Base-by-base conservation (phyloP, 2,888 invertebrate species). In the Coelopa pilipes region DNA sequence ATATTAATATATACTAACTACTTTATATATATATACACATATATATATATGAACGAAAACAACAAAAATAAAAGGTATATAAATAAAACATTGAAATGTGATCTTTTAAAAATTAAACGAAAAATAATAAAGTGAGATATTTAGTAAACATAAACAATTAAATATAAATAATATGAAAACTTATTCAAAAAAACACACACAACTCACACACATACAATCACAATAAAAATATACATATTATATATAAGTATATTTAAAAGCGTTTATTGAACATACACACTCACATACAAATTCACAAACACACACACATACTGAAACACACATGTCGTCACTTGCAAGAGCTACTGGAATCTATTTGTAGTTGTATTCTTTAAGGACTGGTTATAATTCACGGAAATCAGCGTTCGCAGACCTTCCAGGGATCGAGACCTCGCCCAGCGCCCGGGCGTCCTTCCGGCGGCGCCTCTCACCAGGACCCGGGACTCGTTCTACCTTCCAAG, bases 371-470 rank as follows among this genome's bases (percentile, higher is more conserved):
- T 85, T 86, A 85, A 87, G 87, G 87, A 82, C 86, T 86, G 86
- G 84, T 85, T 87, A 86, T 87, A 87, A 86, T 86, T 79, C 80
- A 86, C 87, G 87, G 87, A 86, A 86, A 86, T 78, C 55, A 19
- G 50, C 34, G 34, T 34, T 34, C 34, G 34, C 34, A 34, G 34
- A 7, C 34, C 34, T 34, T 34, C 34, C 34, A 34, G 34, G 34
- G 34, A 34, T n/a, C n/a, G n/a, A n/a, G n/a, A n/a, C n/a, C n/a
- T n/a, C n/a, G n/a, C n/a, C n/a, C n/a, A n/a, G n/a, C n/a, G n/a
- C n/a, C n/a, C n/a, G n/a, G n/a, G n/a, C n/a, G n/a, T n/a, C n/a
- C n/a, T n/a, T n/a, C n/a, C n/a, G n/a, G n/a, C n/a, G n/a, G n/a
- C n/a, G n/a, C n/a, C n/a, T n/a, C n/a, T n/a, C n/a, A n/a, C n/a